Evolutionary conservation across 2,888 invertebrate genomes (phyloP), one percentile per base, ranked within the genome.

Genomic region (Synanthedon andrenaeformis): DNA sequence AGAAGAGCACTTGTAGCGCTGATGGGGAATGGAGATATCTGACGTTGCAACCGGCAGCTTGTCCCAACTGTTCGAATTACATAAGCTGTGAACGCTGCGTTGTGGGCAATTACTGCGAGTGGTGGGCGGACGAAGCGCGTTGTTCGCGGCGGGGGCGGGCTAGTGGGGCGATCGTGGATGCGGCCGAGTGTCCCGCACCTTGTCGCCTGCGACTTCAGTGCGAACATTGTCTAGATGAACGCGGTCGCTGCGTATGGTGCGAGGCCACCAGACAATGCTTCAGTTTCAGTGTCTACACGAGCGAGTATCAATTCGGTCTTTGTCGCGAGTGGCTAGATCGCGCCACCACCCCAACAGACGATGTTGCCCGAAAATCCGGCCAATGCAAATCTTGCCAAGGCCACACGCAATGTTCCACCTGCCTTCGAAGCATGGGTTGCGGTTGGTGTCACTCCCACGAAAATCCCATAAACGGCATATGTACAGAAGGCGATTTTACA

Each of bases 281-380:
- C 74, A 94, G 96, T 60, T 97, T 98, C 79, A 94, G 96, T n/a
- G 95, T 97, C 1, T 97, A 97, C 79, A 96, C 96, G 6, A 96
- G 96, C 62, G 95, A 96, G 70, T 97, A 96, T 79, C 95, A 96
- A 72, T 97, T 96, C 79, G 98, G 97, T 0, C 89, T 95, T 69
- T 98, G 97, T 69, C 91, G 95, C 45, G 96, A 96, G 74, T 97
- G 97, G 97, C 90, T 96, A 56, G 97, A 97, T 78, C 94, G 94
- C 66, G 91, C 92, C 1, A 90, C 91, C 49, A 79, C 88, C 3
- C 78, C 89, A 51, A 62, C 77, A 10, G 82, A 78, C 55, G 82
- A 83, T 23, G 62, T 64, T 41, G 62, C 72, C 28, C 71, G 79
- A 14, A 79, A 81, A 49, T 78, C 89, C 42, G 92, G 92, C 59